Evolutionary conservation across 2,888 invertebrate genomes (phyloP), one percentile per base, ranked within the genome.

Genomic region (Zaprionus bogoriensis): DNA sequence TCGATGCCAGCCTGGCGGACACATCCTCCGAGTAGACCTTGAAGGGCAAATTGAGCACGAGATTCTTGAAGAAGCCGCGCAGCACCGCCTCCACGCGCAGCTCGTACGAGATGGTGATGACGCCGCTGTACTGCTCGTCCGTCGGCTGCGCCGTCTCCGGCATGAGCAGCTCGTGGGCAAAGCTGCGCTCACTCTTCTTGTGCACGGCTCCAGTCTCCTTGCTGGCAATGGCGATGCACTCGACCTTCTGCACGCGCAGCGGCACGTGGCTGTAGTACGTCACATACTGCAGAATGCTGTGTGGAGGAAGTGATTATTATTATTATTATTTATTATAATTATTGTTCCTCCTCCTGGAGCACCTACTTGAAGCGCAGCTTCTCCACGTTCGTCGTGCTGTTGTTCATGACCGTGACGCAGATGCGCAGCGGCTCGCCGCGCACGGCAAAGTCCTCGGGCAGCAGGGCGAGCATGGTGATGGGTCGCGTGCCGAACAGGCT

Each of bases 191-290:
- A 14, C 88, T 89, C 72, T 90, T 91, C 66, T 91, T 91, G 14
- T 88, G 85, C 45, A 91, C 90, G 0, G 90, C 87, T 1, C 91
- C 91, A 0, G 91, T 89, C 74, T 91, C 91, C 69, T 91, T 91
- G 41, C 78, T 89, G 48, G 89, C 88, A 55, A 91, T 80, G 9
- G 86, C 77, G 14, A 89, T 65, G 27, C 89, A 82, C 67, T 91
- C 91, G 19, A 83, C 74, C 68, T 90, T 90, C 19, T 84, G 84
- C 23, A 88, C 81, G 4, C 86, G 69, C 41, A 89, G 50, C 1
- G 91, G 91, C 14, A 87, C 79, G 45, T 88, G 88, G 55, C 90
- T 90, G 28, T 81, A 85, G 72, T 91, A 91, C 22, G 76, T 81
- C 27, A 91, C 69, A 47, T 87, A 77, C 76, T 91, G 91, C 19